Evolutionary conservation across 2,797 vertebrate species (phyloP), one percentile per base, ranked within the genome.

Genomic region (Ciconia nigra): DNA sequence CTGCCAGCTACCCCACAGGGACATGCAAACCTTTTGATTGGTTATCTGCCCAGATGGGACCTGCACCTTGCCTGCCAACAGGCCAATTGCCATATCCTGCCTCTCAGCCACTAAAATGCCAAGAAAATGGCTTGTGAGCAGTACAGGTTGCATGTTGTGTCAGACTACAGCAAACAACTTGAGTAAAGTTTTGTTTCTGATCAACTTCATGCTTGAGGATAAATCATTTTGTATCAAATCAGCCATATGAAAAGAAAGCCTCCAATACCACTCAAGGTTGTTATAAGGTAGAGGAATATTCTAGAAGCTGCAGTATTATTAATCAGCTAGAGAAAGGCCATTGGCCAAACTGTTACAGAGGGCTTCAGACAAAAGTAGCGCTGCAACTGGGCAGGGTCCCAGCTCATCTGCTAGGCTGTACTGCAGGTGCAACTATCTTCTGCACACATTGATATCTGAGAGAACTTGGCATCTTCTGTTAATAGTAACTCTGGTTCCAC

Each of bases 391-490:
- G 41, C 28, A 87, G 84, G 62, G 84, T 94, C 87, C 83, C 95
- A 94, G 89, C 77, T 90, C 82, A 79, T 57, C 88, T 69, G 26
- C 57, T 74, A 92, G 71, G 92, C 86, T 94, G 78, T 69, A 79
- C 25, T 91, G 71, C 58, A 96, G 54, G 31, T 92, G 19, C 52
- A 87, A 9, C 72, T 74, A 72, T 62, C 66, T 96, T 90, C 87
- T 89, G 90, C 91, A 95, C 70, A 83, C 66, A 94, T 5, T 73
- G 63, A 59, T 28, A 93, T 26, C 22, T 33, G 19, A 72, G 37
- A 61, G 57, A 85, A 71, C 21, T 1, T 67, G 61, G 29, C 46
- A 72, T 42, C 57, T 83, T 70, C 46, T 41, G 7, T 54, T 70
- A 77, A 71, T 0, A 22, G 61, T 47, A 89, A 63, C 42, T 79